These are phyloP conservation scores for Sebastes ruberrimus DNA, from an alignment of 2,797 vertebrate genomes.

Conservation along the genomic window DNA sequence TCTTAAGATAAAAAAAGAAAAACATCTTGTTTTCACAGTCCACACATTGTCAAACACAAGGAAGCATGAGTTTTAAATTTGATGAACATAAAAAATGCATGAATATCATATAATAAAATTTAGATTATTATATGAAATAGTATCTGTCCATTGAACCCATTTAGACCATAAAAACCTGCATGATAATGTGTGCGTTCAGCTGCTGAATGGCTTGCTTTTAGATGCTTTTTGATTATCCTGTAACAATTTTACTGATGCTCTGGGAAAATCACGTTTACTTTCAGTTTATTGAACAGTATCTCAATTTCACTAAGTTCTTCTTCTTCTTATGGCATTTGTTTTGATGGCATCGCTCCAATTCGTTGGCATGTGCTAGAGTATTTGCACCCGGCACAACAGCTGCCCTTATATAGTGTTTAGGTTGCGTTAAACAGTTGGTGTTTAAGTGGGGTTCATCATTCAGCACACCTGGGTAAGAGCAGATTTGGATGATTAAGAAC, in stretches of 20 bases:
- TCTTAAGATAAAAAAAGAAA: neutral
- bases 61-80: neutral
- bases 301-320: no score
- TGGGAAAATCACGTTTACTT: neutral
- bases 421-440: no score
- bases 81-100: neutral
- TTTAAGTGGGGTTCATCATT: no score
- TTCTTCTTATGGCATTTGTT: no score
- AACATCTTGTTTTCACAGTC: neutral
- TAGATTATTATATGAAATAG: neutral
- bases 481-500: no score
- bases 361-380: no score
- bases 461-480: no score
- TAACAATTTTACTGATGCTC: accelerated
- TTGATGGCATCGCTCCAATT: no score
- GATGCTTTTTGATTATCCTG: no score
- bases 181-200: neutral
- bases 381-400: no score
- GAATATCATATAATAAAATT: neutral
- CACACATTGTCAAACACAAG: neutral
- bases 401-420: no score
- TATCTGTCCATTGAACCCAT: neutral
- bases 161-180: no score
- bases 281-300: accelerated
- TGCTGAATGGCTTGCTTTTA: neutral